Evolutionary conservation across 1,140 invertebrate species (phyloP).

Genomic region (Ganaspis sp.): DNA sequence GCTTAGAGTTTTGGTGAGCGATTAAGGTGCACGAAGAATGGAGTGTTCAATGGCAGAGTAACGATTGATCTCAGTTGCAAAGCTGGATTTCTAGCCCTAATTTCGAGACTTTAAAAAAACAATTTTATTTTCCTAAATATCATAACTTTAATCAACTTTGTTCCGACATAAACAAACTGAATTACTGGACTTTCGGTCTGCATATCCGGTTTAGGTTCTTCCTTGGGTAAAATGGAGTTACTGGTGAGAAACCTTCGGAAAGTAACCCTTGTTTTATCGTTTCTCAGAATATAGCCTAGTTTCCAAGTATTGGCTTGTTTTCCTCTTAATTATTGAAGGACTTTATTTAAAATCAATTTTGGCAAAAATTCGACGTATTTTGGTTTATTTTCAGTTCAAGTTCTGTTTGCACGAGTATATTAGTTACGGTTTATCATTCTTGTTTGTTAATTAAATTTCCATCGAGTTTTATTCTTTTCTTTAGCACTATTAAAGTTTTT

Average conservation of each 20-base stretch:
- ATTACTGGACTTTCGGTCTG: not conserved
- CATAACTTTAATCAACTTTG: not conserved
- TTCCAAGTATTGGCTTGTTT: not conserved
- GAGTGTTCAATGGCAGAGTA: not conserved
- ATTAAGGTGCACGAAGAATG: not conserved
- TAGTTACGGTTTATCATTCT: no score
- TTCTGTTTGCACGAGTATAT: no score
- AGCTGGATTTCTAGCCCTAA: not conserved
- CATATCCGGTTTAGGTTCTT: slow-evolving; percentile 3
- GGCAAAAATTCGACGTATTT: no score
- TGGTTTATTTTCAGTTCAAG: no score
- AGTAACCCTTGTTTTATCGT: not conserved
- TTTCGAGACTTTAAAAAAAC: not conserved
- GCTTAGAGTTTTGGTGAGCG: not conserved
- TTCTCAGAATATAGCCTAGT: not conserved
- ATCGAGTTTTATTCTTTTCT: no score
- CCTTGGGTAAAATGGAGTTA: slow-evolving; percentile 23
- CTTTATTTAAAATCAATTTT: not conserved
- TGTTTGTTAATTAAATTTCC: no score
- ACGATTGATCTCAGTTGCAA: not conserved
- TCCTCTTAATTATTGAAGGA: slow-evolving; percentile 2
- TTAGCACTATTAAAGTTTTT: no score
- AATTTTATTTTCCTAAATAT: not conserved
- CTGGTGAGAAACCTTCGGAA: slow-evolving; percentile 11
- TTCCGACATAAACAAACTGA: not conserved